These are phyloP conservation scores for Syngnathus acus DNA, from an alignment of 2,797 vertebrate genomes.

Conservation along the genomic window DNA sequence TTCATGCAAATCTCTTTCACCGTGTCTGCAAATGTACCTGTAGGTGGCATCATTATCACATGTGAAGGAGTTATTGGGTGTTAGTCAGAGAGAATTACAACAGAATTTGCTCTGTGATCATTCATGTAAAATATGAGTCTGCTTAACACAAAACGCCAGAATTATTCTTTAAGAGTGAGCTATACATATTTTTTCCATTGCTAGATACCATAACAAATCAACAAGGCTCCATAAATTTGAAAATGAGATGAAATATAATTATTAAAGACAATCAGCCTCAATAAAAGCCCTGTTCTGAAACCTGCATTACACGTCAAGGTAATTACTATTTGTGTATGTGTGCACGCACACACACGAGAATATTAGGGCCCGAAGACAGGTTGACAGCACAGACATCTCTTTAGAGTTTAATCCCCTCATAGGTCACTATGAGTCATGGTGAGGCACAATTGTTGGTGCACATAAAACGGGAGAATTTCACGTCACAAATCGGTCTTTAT, in stretches of 20 bases:
- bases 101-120: constrained; percentile 1
- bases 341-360: constrained; percentile 1
- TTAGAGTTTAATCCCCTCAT: constrained; percentile 47
- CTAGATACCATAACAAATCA: background rate
- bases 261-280: background rate
- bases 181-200: background rate
- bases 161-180: background rate
- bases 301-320: background rate
- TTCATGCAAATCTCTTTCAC: background rate
- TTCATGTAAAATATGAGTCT: background rate
- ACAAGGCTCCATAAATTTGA: background rate
- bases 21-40: constrained; percentile 44
- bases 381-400: constrained; percentile 41
- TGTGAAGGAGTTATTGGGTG: constrained; percentile 18
- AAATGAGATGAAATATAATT: background rate
- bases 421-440: constrained; percentile 37
- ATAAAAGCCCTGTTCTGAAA: background rate
- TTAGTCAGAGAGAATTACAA: constrained; percentile 22
- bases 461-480: constrained; percentile 29
- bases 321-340: constrained; percentile 9
- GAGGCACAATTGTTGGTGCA: constrained; percentile 13
- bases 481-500: constrained; percentile 9
- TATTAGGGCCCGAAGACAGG: constrained; percentile 35
- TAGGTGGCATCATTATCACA: constrained; percentile 64
- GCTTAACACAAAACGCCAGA: background rate